Evolutionary conservation across 1,140 invertebrate genomes (phyloP).

Genomic region (Tenebrio molitor): DNA sequence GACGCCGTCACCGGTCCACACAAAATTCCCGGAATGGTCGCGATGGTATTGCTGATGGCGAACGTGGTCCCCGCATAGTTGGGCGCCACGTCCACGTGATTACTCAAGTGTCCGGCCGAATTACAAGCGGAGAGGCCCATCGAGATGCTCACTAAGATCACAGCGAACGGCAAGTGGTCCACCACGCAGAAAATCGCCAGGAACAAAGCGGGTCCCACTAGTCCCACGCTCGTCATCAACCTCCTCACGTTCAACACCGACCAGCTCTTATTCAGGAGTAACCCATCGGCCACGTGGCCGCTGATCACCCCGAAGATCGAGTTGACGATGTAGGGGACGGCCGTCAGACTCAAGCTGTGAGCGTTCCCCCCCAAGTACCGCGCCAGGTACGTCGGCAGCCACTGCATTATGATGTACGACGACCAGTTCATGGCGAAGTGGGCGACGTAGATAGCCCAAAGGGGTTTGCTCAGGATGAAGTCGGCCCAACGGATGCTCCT

Average conservation of each 20-base stretch:
- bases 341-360: conserved; percentile 82
- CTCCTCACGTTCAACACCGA: conserved; percentile 80
- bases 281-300: conserved; percentile 81
- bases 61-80: conserved; percentile 87
- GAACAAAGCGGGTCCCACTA: conserved; percentile 83
- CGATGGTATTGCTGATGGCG: conserved; percentile 85
- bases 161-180: conserved; percentile 78
- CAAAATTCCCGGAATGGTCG: conserved; percentile 83
- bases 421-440: conserved; percentile 91
- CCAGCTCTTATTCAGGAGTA: conserved; percentile 75
- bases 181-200: conserved; percentile 82
- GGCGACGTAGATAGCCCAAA: conserved; percentile 85
- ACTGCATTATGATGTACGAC: conserved; percentile 88
- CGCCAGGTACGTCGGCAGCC: conserved; percentile 83
- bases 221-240: conserved; percentile 82
- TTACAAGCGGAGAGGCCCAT: conserved; percentile 86
- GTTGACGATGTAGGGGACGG: conserved; percentile 84
- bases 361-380: conserved; percentile 78
- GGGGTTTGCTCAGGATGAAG: conserved; percentile 79
- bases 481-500: conserved; percentile 75
- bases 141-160: conserved; percentile 82
- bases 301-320: conserved; percentile 81
- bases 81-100: conserved; percentile 85
- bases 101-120: conserved; percentile 84
- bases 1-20: conserved; percentile 86